Conservation (phyloP, 2,888 invertebrate genomes). For the Melanostoma scalare region DNA sequence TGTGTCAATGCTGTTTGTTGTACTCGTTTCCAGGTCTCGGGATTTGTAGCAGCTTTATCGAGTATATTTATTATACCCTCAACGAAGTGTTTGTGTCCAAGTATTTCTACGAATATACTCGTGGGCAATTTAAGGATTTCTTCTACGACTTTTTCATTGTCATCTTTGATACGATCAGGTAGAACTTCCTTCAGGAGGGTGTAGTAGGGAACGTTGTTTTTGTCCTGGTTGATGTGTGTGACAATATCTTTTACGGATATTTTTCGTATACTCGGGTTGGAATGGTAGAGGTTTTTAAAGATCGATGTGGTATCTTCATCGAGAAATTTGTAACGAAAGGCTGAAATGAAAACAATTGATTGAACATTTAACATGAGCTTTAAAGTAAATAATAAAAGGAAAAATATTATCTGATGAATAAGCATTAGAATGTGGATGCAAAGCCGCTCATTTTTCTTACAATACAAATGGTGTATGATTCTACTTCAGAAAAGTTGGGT, state of each 20-base stretch:
- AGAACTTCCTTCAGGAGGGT: conserved; percentile 87
- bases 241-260: conserved; percentile 87
- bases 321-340: conserved; percentile 84
- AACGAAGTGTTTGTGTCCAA: conserved; percentile 82
- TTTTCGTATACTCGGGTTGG: conserved; percentile 85
- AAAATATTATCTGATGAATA: no score
- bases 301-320: conserved; percentile 84
- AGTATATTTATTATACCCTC: conserved; percentile 83
- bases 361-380: not conserved
- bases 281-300: conserved; percentile 89
- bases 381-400: not conserved
- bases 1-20: conserved; percentile 82
- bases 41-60: conserved; percentile 80
- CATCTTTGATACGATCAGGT: conserved; percentile 87
- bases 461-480: no score
- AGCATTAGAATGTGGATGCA: no score
- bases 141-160: conserved; percentile 85
- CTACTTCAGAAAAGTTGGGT: no score
- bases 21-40: conserved; percentile 81
- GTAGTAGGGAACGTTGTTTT: conserved; percentile 76
- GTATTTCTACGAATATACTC: conserved; percentile 80
- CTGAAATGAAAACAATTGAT: conserved; percentile 73
- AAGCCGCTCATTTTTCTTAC: no score
- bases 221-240: conserved; percentile 83
- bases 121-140: conserved; percentile 83